Conservation (phyloP, 2,888 invertebrate genomes). For the Apamea anceps region DNA sequence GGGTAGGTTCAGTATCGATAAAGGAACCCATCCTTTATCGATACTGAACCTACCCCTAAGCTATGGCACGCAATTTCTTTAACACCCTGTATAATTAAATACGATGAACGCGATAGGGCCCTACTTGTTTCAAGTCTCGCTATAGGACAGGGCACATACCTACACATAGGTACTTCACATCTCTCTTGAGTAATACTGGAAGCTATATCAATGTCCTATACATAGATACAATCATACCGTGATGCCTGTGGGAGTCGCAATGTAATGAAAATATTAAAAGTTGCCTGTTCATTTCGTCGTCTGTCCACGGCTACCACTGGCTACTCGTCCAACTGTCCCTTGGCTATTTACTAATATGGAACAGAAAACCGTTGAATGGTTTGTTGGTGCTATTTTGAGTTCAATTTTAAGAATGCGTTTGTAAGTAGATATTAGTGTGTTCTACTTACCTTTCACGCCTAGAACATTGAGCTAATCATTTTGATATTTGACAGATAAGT, state of each 20-base stretch:
- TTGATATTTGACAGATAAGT: no score
- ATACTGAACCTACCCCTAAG: no score
- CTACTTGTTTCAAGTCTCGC: no score
- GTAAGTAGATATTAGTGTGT: no score
- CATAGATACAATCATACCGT: constrained; percentile 17
- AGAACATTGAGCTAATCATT: no score
- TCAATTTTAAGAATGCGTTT: background rate
- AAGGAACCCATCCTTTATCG: no score
- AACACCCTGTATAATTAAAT: no score
- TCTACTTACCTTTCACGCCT: no score
- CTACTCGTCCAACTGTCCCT: constrained; percentile 71
- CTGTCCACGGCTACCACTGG: constrained; percentile 54
- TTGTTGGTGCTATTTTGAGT: background rate
- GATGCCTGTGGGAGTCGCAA: constrained; percentile 66
- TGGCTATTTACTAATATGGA: constrained; percentile 69
- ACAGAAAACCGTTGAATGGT: constrained; percentile 58
- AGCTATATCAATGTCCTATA: constrained; percentile 30
- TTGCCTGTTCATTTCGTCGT: constrained; percentile 62
- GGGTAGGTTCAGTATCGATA: no score
- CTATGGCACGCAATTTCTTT: no score
- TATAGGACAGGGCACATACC: no score
- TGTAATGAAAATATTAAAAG: constrained; percentile 80
- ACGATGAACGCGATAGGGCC: no score
- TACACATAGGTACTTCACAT: background rate
- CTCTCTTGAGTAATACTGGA: constrained; percentile 16